Conservation (phyloP, 2,797 vertebrate genomes). For the Cynodonichthys magdalenae region DNA sequence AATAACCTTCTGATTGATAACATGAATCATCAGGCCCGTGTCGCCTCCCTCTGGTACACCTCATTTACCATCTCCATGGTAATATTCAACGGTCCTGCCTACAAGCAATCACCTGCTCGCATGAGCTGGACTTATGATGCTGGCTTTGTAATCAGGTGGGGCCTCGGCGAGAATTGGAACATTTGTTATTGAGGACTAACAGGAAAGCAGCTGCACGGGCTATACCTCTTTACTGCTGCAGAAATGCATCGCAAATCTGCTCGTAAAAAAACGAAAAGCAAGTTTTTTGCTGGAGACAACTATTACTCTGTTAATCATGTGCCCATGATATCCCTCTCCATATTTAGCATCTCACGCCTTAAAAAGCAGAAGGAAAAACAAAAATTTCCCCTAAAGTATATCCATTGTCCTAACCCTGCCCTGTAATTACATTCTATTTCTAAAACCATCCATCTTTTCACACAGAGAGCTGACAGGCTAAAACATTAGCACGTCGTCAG, state of each 20-base stretch:
- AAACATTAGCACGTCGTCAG: conserved; percentile 76
- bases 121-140: conserved; percentile 16
- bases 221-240: conserved; percentile 23
- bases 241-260: conserved; percentile 46
- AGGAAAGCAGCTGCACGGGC: conserved; percentile 35
- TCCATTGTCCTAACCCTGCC: conserved; percentile 61
- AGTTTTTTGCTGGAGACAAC: conserved; percentile 54
- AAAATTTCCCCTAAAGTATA: conserved; percentile 35
- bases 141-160: conserved; percentile 33
- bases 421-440: conserved; percentile 73
- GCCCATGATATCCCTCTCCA: conserved; percentile 17
- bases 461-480: conserved; percentile 65
- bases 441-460: conserved; percentile 68
- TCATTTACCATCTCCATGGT: conserved; percentile 68
- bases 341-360: conserved; percentile 13
- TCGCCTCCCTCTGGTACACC: conserved; percentile 60
- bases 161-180: conserved; percentile 40
- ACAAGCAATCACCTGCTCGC: conserved; percentile 52
- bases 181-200: conserved; percentile 49
- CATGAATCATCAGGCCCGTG: conserved; percentile 68
- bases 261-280: conserved; percentile 41
- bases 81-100: conserved; percentile 21
- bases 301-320: conserved; percentile 37
- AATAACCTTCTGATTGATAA: conserved; percentile 76
- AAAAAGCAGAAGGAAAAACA: conserved; percentile 21